A percentile compares a stretch with the other conserved stretches of the same genome.
Evolutionary conservation across 2,888 invertebrate genomes (phyloP).

Genomic region (Axea sp.): DNA sequence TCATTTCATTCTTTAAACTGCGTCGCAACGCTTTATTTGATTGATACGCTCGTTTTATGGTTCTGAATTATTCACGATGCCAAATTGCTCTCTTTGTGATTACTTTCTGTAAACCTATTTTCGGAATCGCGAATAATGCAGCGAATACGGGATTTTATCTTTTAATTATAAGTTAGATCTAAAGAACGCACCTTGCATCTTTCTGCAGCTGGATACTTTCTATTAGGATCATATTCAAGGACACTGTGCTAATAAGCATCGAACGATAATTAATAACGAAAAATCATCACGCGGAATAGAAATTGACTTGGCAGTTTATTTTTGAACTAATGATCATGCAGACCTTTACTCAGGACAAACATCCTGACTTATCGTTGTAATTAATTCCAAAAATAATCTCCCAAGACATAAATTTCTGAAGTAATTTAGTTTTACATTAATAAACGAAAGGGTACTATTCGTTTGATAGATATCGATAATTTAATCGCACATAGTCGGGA

Average conservation of each 20-base stretch:
- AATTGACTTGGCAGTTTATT: background rate
- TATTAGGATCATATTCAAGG: background rate
- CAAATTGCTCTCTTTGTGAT: too few species aligned
- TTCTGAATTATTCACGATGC: slow-evolving; percentile 42
- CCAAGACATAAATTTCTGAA: slow-evolving; percentile 13
- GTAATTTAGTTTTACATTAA: slow-evolving; percentile 23
- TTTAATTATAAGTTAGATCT: background rate
- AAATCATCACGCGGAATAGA: slow-evolving; percentile 12
- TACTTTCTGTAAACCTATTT: too few species aligned
- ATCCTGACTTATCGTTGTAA: background rate
- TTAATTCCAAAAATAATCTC: slow-evolving; percentile 21
- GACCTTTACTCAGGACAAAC: slow-evolving; percentile 8
- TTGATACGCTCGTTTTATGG: slow-evolving; percentile 41
- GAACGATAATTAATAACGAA: background rate
- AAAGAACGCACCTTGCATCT: slow-evolving; percentile 25
- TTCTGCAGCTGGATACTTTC: slow-evolving; percentile 15
- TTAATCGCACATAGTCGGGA: slow-evolving; percentile 13
- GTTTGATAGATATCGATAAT: slow-evolving; percentile 32
- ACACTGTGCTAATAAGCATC: background rate
- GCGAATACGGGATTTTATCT: too few species aligned
- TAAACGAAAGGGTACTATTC: slow-evolving; percentile 6
- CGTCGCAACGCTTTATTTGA: slow-evolving; percentile 35
- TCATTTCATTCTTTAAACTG: slow-evolving; percentile 40
- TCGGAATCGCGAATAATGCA: too few species aligned
- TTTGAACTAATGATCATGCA: background rate